phyloP scores from a whole-genome alignment of 2,888 invertebrate genomes.

The Shargacucullia verbasci region DNA sequence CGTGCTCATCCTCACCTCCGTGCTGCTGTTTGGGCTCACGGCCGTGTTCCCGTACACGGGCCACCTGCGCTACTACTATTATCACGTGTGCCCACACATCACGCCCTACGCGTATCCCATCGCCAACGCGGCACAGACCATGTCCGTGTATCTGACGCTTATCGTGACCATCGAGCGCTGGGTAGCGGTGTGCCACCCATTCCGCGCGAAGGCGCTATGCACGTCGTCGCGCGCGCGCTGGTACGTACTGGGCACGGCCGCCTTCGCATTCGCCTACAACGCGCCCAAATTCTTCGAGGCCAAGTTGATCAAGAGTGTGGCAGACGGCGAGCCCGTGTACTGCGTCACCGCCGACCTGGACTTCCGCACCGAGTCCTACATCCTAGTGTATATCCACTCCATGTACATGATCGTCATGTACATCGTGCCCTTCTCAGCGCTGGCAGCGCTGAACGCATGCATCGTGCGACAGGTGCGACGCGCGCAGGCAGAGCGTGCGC shows the following conservation, averaged over 20 bases:
- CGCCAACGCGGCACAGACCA: constrained; percentile 96
- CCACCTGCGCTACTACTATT: constrained; percentile 93
- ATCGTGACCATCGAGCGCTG: constrained; percentile 98
- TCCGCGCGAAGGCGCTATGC: constrained; percentile 96
- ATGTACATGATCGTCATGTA: constrained; percentile 98
- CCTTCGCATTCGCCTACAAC: constrained; percentile 96
- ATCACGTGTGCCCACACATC: constrained; percentile 94
- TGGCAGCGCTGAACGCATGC: constrained; percentile 96
- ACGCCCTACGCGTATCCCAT: constrained; percentile 95
- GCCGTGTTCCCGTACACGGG: constrained; percentile 95
- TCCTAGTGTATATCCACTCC: constrained; percentile 97
- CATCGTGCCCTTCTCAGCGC: constrained; percentile 95
- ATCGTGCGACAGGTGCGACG: constrained; percentile 97
- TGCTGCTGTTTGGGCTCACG: constrained; percentile 95
- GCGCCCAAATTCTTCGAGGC: constrained; percentile 94
- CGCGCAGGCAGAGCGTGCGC: constrained; percentile 96
- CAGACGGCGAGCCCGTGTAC: constrained; percentile 89
- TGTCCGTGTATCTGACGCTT: constrained; percentile 96
- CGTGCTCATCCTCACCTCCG: constrained; percentile 95
- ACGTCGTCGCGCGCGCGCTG: constrained; percentile 95
- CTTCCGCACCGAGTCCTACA: constrained; percentile 92
- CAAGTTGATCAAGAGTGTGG: constrained; percentile 80
- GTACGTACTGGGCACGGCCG: constrained; percentile 94
- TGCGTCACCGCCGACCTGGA: constrained; percentile 92
- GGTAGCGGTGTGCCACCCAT: constrained; percentile 97